phyloP scores from a whole-genome alignment of 2,797 vertebrate species.

The Poecilia velifera region DNA sequence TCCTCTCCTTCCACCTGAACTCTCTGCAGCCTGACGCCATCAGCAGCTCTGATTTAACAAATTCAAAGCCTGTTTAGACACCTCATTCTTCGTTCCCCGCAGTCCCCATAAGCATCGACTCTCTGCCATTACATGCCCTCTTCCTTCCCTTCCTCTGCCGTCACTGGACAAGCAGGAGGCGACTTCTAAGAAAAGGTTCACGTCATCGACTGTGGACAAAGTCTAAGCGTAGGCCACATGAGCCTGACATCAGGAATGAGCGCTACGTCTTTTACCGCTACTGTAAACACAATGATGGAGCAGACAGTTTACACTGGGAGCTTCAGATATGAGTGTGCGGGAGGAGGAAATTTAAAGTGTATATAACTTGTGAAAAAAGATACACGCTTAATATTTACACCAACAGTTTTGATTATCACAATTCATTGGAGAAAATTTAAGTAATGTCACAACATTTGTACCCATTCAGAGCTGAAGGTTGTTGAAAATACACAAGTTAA shows the following conservation, averaged over 20 bases:
- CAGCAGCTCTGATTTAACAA: conserved; percentile 16
- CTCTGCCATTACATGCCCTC: background rate
- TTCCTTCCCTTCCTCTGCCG: conserved; percentile 32
- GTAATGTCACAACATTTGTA: conserved; percentile 7
- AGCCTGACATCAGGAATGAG: background rate
- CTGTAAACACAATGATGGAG: conserved; percentile 20
- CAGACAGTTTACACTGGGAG: background rate
- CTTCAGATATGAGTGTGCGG: background rate
- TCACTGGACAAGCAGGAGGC: conserved; percentile 47
- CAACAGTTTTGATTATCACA: background rate
- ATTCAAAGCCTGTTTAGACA: conserved; percentile 37
- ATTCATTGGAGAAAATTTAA: background rate
- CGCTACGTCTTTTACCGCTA: background rate
- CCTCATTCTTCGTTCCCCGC: conserved; percentile 1
- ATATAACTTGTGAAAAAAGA: background rate
- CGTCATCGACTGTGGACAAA: conserved; percentile 3
- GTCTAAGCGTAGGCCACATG: conserved; percentile 31
- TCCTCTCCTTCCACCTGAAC: background rate
- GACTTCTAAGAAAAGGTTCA: conserved; percentile 58
- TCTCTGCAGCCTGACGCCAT: background rate
- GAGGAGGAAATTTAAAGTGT: conserved; percentile 1
- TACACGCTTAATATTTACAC: background rate
- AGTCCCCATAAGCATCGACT: conserved; percentile 1
- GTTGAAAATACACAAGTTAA: background rate
- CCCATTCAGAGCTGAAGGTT: background rate